Conservation (phyloP, 2,797 vertebrate species). For the Mormyrops boulengeri region DNA sequence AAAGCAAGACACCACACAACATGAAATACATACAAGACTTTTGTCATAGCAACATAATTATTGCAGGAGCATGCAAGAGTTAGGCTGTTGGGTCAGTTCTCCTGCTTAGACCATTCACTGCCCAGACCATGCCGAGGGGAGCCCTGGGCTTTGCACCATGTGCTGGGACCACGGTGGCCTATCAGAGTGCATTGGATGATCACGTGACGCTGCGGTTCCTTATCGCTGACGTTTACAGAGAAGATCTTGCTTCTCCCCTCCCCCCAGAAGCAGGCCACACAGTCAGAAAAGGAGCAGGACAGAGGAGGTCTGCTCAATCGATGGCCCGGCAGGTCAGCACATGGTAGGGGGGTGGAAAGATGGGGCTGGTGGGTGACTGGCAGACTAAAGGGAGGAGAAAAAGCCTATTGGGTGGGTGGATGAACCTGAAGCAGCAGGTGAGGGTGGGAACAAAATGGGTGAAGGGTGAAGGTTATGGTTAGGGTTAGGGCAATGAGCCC, state of each 20-base stretch:
- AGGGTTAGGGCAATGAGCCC: not conserved
- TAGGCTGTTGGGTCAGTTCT: not conserved
- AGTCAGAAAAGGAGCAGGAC: not conserved
- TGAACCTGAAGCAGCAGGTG: not conserved
- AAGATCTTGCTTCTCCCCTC: not conserved
- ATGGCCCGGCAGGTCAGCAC: not conserved
- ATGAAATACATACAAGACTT: not conserved
- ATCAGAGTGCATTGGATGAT: not conserved
- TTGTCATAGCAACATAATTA: not conserved
- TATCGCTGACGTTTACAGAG: not conserved
- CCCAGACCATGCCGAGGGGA: not conserved
- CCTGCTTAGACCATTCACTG: not conserved
- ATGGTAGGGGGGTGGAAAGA: not conserved
- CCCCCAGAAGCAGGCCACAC: not conserved
- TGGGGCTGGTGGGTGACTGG: not conserved
- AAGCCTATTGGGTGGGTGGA: not conserved
- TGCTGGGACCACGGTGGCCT: not conserved
- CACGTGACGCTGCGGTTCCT: not conserved
- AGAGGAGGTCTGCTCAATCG: not conserved
- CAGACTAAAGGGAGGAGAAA: not conserved
- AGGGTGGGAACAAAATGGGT: not conserved
- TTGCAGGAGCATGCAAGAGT: not conserved
- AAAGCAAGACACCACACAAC: not conserved
- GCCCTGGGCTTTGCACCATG: not conserved
- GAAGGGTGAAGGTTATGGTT: not conserved